Percentiles rank a stretch among this genome's conserved stretches.
Conservation (phyloP, 2,888 invertebrate species). For the Frankliniella intonsa region DNA sequence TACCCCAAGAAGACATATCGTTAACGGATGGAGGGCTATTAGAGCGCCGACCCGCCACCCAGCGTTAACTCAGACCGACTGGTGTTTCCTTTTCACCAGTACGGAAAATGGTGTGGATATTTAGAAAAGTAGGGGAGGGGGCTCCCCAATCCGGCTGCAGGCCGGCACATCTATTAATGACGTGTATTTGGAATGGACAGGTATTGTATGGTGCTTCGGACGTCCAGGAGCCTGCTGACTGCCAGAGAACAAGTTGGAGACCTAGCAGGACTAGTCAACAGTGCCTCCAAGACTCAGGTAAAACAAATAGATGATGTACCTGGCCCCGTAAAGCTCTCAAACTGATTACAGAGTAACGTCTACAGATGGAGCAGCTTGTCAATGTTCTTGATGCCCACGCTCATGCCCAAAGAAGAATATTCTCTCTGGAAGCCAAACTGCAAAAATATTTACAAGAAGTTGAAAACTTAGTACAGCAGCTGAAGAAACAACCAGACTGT, state of each 20-base stretch:
- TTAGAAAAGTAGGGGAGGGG: not conserved
- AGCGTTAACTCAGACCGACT: not conserved
- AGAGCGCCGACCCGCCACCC: not conserved
- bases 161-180: not conserved
- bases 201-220: constrained; percentile 1
- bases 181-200: not conserved
- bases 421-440: not conserved
- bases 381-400: not conserved
- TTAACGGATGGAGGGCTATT: not conserved
- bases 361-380: not conserved
- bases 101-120: not conserved
- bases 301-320: not conserved
- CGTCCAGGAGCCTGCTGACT: not conserved
- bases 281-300: not conserved
- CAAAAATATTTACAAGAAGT: not conserved
- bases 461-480: not conserved
- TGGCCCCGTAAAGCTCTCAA: not conserved
- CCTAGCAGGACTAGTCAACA: not conserved
- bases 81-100: not conserved
- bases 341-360: not conserved
- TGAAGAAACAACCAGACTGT: not conserved
- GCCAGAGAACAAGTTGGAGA: not conserved
- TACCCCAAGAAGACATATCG: not conserved
- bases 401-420: constrained; percentile 4
- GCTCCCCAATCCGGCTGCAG: too few relatives aligned